Percentiles rank a stretch among this genome's conserved stretches.
Conservation (phyloP, 1,140 invertebrate species). For the Drosophila rufa region DNA sequence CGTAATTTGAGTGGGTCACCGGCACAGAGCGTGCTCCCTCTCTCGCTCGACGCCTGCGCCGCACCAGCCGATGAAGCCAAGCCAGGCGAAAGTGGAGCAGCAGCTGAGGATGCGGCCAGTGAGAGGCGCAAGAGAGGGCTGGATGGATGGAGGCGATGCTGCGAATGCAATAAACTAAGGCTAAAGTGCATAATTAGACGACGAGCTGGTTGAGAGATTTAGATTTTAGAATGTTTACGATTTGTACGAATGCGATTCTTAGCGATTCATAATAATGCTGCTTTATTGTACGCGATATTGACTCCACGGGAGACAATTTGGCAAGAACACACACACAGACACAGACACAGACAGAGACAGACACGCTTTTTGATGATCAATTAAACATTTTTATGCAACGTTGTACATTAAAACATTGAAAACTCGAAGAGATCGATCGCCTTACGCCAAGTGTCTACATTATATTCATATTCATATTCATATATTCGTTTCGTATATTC, state of each 20-base stretch:
- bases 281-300: constrained; percentile 71
- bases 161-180: constrained; percentile 60
- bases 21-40: constrained; percentile 17
- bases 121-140: neutral
- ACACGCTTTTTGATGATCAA: constrained; percentile 65
- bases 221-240: constrained; percentile 42
- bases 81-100: constrained; percentile 60
- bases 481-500: constrained; percentile 60
- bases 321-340: constrained; percentile 47
- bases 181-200: constrained; percentile 53
- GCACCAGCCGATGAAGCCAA: constrained; percentile 19
- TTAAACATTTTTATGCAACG: constrained; percentile 78
- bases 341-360: constrained; percentile 35
- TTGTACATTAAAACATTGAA: constrained; percentile 44
- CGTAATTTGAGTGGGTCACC: constrained; percentile 50
- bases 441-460: constrained; percentile 23
- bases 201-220: constrained; percentile 50
- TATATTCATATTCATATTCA: constrained; percentile 25
- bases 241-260: constrained; percentile 59
- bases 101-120: constrained; percentile 3
- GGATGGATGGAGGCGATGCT: constrained; percentile 27
- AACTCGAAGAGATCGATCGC: constrained; percentile 46
- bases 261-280: constrained; percentile 65
- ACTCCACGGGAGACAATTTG: constrained; percentile 72
- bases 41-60: constrained; percentile 55